These are phyloP conservation scores for Drosophila barbarae DNA, from an alignment of 2,888 invertebrate species.

Conservation along the genomic window DNA sequence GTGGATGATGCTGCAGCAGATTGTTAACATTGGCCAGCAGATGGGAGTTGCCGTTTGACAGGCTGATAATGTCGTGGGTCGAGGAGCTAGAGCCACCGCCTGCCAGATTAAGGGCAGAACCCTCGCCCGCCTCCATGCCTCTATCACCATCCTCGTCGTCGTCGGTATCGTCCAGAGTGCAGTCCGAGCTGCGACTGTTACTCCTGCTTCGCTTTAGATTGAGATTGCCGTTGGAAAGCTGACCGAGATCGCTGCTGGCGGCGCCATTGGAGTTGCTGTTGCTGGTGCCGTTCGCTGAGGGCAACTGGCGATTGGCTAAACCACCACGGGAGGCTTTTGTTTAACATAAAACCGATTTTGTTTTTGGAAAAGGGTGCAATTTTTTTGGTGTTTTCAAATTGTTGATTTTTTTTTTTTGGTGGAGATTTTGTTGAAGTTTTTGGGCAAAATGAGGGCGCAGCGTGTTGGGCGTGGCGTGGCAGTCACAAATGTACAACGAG, in stretches of 20 bases:
- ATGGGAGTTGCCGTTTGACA: slow-evolving; percentile 80
- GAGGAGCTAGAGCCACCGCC: slow-evolving; percentile 25
- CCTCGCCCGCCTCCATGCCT: slow-evolving; percentile 62
- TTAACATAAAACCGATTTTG: slow-evolving; percentile 49
- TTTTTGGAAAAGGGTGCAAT: slow-evolving; percentile 23
- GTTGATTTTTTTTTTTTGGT: slow-evolving; percentile 22
- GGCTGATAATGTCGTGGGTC: slow-evolving; percentile 59
- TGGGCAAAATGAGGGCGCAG: slow-evolving; percentile 44
- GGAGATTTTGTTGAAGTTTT: slow-evolving; percentile 11
- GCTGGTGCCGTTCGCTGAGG: slow-evolving; percentile 75
- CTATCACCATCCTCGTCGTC: slow-evolving; percentile 63
- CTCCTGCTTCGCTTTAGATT: slow-evolving; percentile 81
- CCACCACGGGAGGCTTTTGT: slow-evolving; percentile 86
- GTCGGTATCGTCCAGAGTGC: slow-evolving; percentile 76
- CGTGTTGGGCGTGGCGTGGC: slow-evolving; percentile 52
- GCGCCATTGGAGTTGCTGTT: slow-evolving; percentile 43
- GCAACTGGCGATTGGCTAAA: slow-evolving; percentile 86
- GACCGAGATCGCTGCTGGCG: slow-evolving; percentile 41
- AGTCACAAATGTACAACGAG: slow-evolving; percentile 56
- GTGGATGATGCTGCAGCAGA: slow-evolving; percentile 72
- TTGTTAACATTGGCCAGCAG: slow-evolving; percentile 81
- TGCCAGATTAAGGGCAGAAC: slow-evolving; percentile 48
- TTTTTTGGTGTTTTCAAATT: slow-evolving; percentile 34
- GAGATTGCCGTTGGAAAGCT: slow-evolving; percentile 59
- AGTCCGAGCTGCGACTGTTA: slow-evolving; percentile 79